phyloP scores from a whole-genome alignment of 2,888 invertebrate species.

The Byasa hedistus region DNA sequence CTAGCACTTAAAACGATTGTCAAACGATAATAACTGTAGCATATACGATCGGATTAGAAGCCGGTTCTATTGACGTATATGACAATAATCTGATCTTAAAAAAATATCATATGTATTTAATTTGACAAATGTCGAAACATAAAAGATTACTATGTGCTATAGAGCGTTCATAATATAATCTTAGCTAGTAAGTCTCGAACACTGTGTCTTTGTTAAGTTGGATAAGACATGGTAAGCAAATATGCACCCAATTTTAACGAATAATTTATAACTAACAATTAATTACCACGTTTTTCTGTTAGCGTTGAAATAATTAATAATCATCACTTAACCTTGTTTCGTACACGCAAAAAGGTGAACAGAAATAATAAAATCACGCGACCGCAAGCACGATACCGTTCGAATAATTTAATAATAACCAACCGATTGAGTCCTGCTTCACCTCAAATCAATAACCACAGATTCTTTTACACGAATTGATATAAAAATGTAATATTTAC shows the following conservation, averaged over 20 bases:
- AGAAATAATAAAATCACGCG: slow-evolving; percentile 14
- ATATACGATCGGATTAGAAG: not conserved
- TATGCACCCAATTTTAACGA: too few relatives aligned
- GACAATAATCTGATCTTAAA: slow-evolving; percentile 4
- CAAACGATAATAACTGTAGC: not conserved
- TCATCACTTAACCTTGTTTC: not conserved
- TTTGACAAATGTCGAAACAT: too few relatives aligned
- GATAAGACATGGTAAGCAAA: too few relatives aligned
- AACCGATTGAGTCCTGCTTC: slow-evolving; percentile 16
- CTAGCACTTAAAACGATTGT: slow-evolving; percentile 4
- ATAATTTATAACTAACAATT: too few relatives aligned
- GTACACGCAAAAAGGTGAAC: not conserved
- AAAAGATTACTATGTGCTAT: too few relatives aligned
- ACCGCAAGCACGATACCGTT: slow-evolving; percentile 16
- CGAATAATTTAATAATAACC: slow-evolving; percentile 24
- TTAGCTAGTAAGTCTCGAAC: too few relatives aligned
- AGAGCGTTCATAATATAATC: too few relatives aligned
- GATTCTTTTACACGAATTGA: slow-evolving; percentile 1
- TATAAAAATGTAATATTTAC: too few relatives aligned
- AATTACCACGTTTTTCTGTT: too few relatives aligned
- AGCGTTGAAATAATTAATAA: too few relatives aligned
- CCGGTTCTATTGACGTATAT: slow-evolving; percentile 1
- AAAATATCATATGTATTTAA: too few relatives aligned
- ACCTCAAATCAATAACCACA: slow-evolving; percentile 13
- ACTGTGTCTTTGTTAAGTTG: too few relatives aligned